Base-by-base conservation (phyloP, 1,140 invertebrate species). In the Muscidifurax raptorellus region DNA sequence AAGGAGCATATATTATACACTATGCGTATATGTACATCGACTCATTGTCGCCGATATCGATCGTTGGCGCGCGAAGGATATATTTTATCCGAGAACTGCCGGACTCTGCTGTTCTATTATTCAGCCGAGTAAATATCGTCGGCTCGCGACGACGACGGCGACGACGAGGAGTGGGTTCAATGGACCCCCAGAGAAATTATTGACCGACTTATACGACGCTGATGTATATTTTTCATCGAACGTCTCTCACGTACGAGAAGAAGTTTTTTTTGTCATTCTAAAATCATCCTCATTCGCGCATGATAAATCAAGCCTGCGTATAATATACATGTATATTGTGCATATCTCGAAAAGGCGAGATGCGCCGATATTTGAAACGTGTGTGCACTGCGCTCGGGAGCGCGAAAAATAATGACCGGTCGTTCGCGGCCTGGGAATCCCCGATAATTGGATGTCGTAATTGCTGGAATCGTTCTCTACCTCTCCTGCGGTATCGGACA, bases 331-430 rank as follows among this genome's bases (percentile, higher is more conserved):
- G 10, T 40, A 32, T 32, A 32, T 32, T 32, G 5, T 32, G 5
- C 32, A 32, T 9, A 40, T 40, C 7, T 40, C 36, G 36, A 12
- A 10, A 9, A n/a, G 22, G 1, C 2, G 2, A 59, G 52, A 59
- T n/a, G n/a, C n/a, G n/a, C n/a, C n/a, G 84, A 75, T 67, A 80
- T 64, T 25, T 69, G 84, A 85, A 87, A 88, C 82, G 88, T 82
- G n/a, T 69, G 40, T 28, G 13, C 25, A 27, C 32, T 40, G 52
- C 6, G 1, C 0, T 59, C 5, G 52, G n/a, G 22, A 18, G 52
- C 52, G 72, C 52, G 36, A 83, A 83, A 84, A 84, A 84, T 79
- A 84, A 79, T 72, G 83, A 74, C 27, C 83, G 82, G n/a, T 83
- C 82, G 64, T 83, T 78, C 75, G 74, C 27, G 74, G 82, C 59